Percentiles rank a stretch among this genome's conserved stretches.
These are phyloP conservation scores for Musca vetustissima DNA, from an alignment of 1,140 invertebrate genomes.

Conservation along the genomic window DNA sequence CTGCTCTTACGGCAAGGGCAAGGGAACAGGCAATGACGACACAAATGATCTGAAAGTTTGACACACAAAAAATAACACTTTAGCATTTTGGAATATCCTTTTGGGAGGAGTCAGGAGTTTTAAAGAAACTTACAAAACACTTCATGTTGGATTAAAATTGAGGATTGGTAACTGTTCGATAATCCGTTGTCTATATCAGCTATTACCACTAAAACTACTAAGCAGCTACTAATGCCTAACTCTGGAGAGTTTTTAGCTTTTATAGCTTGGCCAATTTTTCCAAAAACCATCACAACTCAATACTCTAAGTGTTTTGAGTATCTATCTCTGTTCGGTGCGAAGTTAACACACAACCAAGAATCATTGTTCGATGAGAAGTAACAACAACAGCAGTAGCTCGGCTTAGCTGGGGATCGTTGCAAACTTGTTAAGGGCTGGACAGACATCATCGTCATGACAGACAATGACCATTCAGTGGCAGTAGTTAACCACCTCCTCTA, in stretches of 20 bases:
- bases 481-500: too few species aligned
- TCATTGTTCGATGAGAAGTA: too few species aligned
- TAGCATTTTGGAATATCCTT: slow-evolving; percentile 22
- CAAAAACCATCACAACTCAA: too few species aligned
- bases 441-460: too few species aligned
- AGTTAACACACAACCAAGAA: too few species aligned
- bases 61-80: neutral
- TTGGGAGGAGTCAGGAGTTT: neutral
- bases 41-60: slow-evolving; percentile 1
- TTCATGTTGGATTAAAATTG: slow-evolving; percentile 26
- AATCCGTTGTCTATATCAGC: neutral
- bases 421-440: too few species aligned
- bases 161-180: neutral
- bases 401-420: too few species aligned
- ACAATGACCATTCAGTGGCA: too few species aligned
- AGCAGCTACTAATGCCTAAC: slow-evolving; percentile 26
- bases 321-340: too few species aligned
- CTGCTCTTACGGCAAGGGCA: slow-evolving; percentile 2
- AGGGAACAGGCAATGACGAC: neutral
- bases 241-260: slow-evolving; percentile 23
- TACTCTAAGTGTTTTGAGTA: too few species aligned
- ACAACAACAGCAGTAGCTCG: too few species aligned
- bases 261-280: slow-evolving; percentile 19
- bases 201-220: slow-evolving; percentile 25
- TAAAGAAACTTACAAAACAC: slow-evolving; percentile 30